Conservation (phyloP, 1,140 invertebrate species). For the Streblospio benedicti region DNA sequence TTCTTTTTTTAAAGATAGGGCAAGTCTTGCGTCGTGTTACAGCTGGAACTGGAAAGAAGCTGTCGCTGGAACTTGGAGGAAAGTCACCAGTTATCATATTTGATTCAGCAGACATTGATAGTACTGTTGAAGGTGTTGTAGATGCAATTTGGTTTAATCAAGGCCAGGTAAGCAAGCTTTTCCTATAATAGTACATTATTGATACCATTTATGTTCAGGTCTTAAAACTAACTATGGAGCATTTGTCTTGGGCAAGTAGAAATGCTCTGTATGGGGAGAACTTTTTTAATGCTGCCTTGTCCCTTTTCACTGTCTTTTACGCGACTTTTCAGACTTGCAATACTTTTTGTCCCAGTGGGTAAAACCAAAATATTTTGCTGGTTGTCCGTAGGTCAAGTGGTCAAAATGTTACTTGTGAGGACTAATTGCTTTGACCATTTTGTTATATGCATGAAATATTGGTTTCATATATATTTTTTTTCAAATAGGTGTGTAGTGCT, state of each 20-base stretch:
- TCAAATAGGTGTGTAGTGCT: slow-evolving; percentile 50
- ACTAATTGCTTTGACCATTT: not conserved
- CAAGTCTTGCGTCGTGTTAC: slow-evolving; percentile 38
- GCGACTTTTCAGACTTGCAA: too few species aligned
- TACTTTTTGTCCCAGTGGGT: too few species aligned
- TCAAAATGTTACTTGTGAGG: slow-evolving; percentile 1
- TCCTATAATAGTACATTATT: too few species aligned
- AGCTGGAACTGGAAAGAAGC: slow-evolving; percentile 47
- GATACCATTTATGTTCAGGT: too few species aligned
- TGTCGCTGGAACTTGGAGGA: slow-evolving; percentile 46
- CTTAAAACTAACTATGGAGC: too few species aligned
- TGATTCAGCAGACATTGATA: slow-evolving; percentile 55
- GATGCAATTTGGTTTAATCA: slow-evolving; percentile 53
- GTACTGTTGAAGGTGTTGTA: slow-evolving; percentile 52
- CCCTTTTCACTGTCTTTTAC: too few species aligned
- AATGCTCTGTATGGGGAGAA: too few species aligned
- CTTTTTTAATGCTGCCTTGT: too few species aligned
- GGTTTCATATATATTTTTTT: not conserved
- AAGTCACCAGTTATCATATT: slow-evolving; percentile 53
- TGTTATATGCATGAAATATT: not conserved
- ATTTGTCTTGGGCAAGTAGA: too few species aligned
- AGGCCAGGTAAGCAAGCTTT: slow-evolving; percentile 49
- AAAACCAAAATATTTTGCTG: not conserved
- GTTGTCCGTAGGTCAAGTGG: not conserved
- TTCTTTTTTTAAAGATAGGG: slow-evolving; percentile 45